A percentile compares a stretch with the other conserved stretches of the same genome.
Evolutionary conservation across 2,113 vertebrate species (phyloP).

Genomic region (Corythaeola cristata): DNA sequence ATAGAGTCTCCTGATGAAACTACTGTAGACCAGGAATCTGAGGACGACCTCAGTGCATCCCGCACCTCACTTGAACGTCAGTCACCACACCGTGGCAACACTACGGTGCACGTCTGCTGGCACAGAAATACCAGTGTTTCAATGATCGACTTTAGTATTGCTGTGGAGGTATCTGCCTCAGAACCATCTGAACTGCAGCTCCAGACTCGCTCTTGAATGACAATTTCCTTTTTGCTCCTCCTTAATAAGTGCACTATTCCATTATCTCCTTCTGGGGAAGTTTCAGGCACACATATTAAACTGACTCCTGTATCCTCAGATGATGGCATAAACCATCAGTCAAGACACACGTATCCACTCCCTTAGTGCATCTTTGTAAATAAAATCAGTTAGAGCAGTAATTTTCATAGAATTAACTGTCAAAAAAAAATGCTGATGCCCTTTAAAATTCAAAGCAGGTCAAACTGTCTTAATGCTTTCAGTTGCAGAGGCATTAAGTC

Average conservation of each 20-base stretch:
- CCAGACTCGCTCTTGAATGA: constrained; percentile 41
- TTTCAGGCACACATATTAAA: background rate
- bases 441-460: background rate
- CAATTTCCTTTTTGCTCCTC: constrained; percentile 67
- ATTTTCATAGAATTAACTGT: background rate
- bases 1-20: constrained; percentile 91
- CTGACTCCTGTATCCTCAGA: background rate
- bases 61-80: constrained; percentile 89
- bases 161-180: constrained; percentile 91
- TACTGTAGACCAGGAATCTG: constrained; percentile 90
- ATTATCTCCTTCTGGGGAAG: background rate
- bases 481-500: constrained; percentile 18
- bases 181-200: constrained; percentile 48
- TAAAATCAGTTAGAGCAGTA: background rate
- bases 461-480: constrained; percentile 10
- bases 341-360: background rate
- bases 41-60: constrained; percentile 89
- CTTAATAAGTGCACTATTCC: background rate
- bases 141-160: constrained; percentile 97
- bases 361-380: background rate
- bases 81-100: constrained; percentile 94
- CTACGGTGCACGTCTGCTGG: constrained; percentile 99
- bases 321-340: background rate
- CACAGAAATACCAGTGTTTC: constrained; percentile 98
- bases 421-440: background rate